Evolutionary conservation across 2,888 invertebrate species (phyloP), one percentile per base, ranked within the genome.

Genomic region (Geophilus truncorum): DNA sequence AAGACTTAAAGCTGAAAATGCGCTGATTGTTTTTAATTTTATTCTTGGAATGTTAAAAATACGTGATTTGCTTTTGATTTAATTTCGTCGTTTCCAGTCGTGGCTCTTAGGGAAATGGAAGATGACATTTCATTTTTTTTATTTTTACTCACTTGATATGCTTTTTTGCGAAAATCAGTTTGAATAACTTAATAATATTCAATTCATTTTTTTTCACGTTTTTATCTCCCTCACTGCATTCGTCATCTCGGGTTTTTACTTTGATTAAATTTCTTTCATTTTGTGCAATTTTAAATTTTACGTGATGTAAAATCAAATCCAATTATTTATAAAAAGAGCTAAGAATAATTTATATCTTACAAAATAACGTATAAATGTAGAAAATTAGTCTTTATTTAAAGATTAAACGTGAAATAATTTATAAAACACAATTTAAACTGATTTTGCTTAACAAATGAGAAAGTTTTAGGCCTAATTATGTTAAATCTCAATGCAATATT

Each of bases 121-220:
- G 62, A 62, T 62, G 62, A 62, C 62, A 28, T 25, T 62, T 62
- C 62, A 62, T 62, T 57, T 57, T 51, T 51, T n/a, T 57, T 21
- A 40, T 40, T 40, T 40, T 40, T 40, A 12, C 15, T 57, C 57
- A 21, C 21, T 57, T 57, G 7, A 21, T 57, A 9, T 21, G 21
- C 21, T 9, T 57, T 57, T 57, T 18, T 40, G 9, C 2, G 40
- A 40, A 57, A 57, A 57, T 57, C 57, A 18, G 21, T 6, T 34
- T 5, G 9, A 12, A 15, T 40, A 40, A 40, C 12, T 45, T 45
- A 45, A 45, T 45, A 15, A 45, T 45, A 45, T 45, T 45, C n/a
- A n/a, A 45, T 45, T 45, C n/a, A 45, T 45, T 45, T 18, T 6
- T 18, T n/a, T 40, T 15, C n/a, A n/a, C n/a, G n/a, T n/a, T n/a